Evolutionary conservation across 2,797 vertebrate genomes (phyloP), one percentile per base, ranked within the genome.

Genomic region (Mustela erminea): DNA sequence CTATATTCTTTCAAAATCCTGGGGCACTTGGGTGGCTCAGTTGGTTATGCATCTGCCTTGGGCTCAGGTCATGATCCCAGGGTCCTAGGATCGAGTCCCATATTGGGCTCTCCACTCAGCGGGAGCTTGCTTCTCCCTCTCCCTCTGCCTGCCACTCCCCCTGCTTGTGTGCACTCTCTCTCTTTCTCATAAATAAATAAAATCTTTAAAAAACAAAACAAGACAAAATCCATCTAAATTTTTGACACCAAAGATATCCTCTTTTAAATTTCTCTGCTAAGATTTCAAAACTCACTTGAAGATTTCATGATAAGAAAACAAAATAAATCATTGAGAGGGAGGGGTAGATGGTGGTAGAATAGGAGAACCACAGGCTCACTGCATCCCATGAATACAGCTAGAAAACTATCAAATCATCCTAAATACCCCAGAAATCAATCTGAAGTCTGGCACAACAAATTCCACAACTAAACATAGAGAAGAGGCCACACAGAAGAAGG

Each of bases 191-290:
- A 27, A 62, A 62, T 27, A 62, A 13, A 60, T 27, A 62, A 62
- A 62, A 62, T 62, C 27, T 29, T 62, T 29, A 14, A 62, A 62
- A 62, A 62, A 60, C 25, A 60, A 60, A 60, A 29, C 12, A 62
- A 62, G 27, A 62, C 46, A 66, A 90, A 92, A 94, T 21, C n/a
- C 75, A 96, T 90, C 68, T 96, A 82, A 97, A 54, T 52, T 93
- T 18, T 68, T 90, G 52, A 35, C 29, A 95, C 27, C 38, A 90
- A 87, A 77, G 43, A 90, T 56, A 56, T 66, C 29, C 49, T 81
- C 43, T 81, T 85, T 85, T 38, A 92, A 92, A 90, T 66, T 85
- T 96, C 46, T 94, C 78, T 90, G 81, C 92, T 60, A 95, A 92
- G 43, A 92, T 72, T 95, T 86, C n/a, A 90, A 89, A 95, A 93